Evolutionary conservation across 1,140 invertebrate genomes (phyloP).

Genomic region (Trachymyrmex cornetzi): DNA sequence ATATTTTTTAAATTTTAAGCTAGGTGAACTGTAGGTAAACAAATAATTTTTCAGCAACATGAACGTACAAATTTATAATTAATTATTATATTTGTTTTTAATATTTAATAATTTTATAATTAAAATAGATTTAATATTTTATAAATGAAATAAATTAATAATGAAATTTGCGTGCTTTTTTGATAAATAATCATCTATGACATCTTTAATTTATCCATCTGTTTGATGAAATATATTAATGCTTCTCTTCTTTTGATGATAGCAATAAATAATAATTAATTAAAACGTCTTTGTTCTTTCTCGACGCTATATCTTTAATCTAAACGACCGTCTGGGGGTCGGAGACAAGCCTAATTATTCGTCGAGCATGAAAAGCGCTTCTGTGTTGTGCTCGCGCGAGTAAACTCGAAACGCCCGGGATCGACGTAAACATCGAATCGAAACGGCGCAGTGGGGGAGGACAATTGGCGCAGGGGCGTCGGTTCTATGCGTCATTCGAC

Average conservation of each 20-base stretch:
- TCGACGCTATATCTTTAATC: slow-evolving; percentile 7
- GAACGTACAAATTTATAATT: not conserved
- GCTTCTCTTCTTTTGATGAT: not conserved
- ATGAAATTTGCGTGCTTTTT: not conserved
- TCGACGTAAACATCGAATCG: slow-evolving; percentile 58
- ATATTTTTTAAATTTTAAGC: not conserved
- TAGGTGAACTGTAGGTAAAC: not conserved
- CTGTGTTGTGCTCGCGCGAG: slow-evolving; percentile 46
- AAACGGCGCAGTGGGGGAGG: slow-evolving; percentile 16
- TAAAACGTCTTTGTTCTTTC: not conserved
- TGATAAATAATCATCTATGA: not conserved
- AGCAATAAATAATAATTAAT: not conserved
- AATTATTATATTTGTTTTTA: slow-evolving; percentile 2
- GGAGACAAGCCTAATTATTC: slow-evolving; percentile 46
- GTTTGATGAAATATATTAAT: not conserved
- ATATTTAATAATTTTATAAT: not conserved
- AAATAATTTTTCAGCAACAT: not conserved
- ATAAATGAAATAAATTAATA: not conserved
- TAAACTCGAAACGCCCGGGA: slow-evolving; percentile 14
- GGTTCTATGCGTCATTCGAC: slow-evolving; percentile 54
- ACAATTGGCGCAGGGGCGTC: slow-evolving; percentile 58
- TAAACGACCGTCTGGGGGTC: not conserved
- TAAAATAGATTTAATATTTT: no score
- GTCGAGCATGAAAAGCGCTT: slow-evolving; percentile 69
- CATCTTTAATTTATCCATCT: not conserved